These are phyloP conservation scores for Pangasius macronema DNA, from an alignment of 2,797 vertebrate species.

Conservation along the genomic window DNA sequence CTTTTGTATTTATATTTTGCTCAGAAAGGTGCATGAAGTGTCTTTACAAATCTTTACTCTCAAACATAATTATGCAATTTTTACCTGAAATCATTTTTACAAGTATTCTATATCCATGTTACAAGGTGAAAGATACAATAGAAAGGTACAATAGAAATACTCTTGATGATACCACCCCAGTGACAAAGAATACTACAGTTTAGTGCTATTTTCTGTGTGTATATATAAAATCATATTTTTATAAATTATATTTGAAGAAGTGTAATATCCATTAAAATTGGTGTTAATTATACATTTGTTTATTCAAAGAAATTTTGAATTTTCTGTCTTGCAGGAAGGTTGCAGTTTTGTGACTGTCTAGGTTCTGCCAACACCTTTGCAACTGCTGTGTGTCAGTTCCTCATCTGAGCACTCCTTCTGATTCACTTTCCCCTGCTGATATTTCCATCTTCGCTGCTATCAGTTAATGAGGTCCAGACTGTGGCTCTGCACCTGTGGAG, in stretches of 20 bases:
- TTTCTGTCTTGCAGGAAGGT: not conserved
- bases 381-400: constrained; percentile 41
- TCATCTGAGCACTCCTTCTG: constrained; percentile 45
- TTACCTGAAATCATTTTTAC: not conserved
- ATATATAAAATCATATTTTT: not conserved
- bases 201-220: not conserved
- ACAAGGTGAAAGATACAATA: not conserved
- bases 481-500: constrained; percentile 53
- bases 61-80: not conserved
- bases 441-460: constrained; percentile 60
- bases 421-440: constrained; percentile 51
- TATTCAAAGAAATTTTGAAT: not conserved
- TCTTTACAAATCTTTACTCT: not conserved
- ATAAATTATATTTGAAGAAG: not conserved
- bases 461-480: constrained; percentile 61
- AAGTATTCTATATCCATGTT: not conserved
- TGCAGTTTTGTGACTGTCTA: constrained; percentile 29
- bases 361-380: constrained; percentile 38
- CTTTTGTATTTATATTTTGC: not conserved
- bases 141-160: not conserved
- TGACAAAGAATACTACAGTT: not conserved
- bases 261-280: not conserved
- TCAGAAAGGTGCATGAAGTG: not conserved
- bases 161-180: not conserved
- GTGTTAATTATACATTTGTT: not conserved